Conservation (phyloP, 2,113 vertebrate species). For the Trachemys scripta region DNA sequence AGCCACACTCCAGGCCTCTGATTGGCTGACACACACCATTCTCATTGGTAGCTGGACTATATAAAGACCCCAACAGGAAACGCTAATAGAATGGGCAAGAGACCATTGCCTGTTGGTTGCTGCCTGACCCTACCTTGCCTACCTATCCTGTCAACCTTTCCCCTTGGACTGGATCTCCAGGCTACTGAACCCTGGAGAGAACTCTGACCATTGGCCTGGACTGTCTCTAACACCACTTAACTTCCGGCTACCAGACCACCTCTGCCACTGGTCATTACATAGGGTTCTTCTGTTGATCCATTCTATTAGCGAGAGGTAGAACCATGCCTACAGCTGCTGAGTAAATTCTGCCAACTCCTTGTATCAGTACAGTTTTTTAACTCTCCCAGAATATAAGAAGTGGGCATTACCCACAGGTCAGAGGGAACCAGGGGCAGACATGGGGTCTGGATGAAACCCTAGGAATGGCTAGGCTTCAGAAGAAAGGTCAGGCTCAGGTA, state of each 20-base stretch:
- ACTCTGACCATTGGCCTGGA: neutral
- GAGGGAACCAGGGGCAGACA: neutral
- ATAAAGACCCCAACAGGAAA: neutral
- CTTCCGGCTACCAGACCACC: neutral
- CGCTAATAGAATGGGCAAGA: neutral
- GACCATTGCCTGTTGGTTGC: neutral
- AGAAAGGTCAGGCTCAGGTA: neutral
- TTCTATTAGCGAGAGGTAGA: neutral
- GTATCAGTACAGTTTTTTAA: neutral
- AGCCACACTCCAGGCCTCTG: neutral
- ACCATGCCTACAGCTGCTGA: neutral
- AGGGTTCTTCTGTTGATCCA: neutral
- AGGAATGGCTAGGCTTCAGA: neutral
- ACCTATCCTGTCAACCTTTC: neutral
- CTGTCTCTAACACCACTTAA: neutral
- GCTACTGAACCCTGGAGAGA: neutral
- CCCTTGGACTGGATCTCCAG: neutral
- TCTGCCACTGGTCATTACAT: neutral
- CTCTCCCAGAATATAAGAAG: neutral
- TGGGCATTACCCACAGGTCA: neutral
- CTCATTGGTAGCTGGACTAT: neutral
- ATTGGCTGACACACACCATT: neutral
- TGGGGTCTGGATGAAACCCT: neutral
- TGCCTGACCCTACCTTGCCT: neutral
- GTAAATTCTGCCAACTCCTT: neutral